phyloP scores from a whole-genome alignment of 2,113 vertebrate species.

The Electrona antarctica region DNA sequence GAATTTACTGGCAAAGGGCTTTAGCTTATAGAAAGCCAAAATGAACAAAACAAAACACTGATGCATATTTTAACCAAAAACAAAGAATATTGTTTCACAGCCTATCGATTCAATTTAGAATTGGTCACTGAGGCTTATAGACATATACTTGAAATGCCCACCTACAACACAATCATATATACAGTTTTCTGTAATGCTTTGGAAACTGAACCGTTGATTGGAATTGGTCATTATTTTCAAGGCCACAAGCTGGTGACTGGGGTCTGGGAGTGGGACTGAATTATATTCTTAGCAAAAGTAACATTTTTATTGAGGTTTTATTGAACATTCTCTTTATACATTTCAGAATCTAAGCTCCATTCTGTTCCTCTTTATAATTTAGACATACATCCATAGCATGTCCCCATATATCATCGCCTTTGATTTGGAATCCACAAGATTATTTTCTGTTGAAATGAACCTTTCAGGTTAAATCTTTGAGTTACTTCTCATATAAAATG shows the following conservation, averaged over 20 bases:
- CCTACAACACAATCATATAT: slow-evolving; percentile 5
- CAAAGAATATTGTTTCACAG: slow-evolving; percentile 27
- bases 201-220: slow-evolving; percentile 2
- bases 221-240: slow-evolving; percentile 17
- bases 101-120: slow-evolving; percentile 23
- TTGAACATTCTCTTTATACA: slow-evolving; percentile 36
- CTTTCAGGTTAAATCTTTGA: too few relatives aligned
- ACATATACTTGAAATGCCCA: background rate
- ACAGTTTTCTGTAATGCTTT: slow-evolving; percentile 3
- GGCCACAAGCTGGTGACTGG: background rate
- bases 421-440: too few relatives aligned
- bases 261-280: background rate
- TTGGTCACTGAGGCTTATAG: slow-evolving; percentile 25
- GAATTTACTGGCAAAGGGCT: background rate
- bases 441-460: too few relatives aligned
- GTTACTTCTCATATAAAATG: background rate
- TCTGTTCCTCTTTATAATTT: too few relatives aligned
- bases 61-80: too few relatives aligned
- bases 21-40: background rate
- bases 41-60: background rate
- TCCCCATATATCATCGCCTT: too few relatives aligned
- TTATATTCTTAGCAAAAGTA: background rate
- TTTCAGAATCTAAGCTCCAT: slow-evolving; percentile 22
- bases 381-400: too few relatives aligned
- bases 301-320: background rate